Base-by-base conservation (phyloP, 2,888 invertebrate genomes). In the Pseudococcus jackbeardsleyi region DNA sequence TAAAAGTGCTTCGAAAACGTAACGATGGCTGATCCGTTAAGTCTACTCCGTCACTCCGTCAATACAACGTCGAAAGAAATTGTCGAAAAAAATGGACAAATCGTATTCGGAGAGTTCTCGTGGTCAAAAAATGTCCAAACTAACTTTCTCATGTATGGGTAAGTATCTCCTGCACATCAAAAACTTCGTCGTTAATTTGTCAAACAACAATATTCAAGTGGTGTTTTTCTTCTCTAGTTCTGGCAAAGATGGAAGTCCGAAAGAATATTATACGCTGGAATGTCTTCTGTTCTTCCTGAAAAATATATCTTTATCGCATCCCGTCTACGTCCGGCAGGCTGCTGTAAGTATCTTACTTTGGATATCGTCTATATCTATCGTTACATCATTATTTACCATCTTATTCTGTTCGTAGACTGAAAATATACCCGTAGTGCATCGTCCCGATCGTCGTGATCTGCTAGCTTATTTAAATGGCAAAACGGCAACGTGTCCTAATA, bases 91-190 rank as follows among this genome's bases (percentile, higher is more conserved):
- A 98, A 98, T 91, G 95, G 94, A 90, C 97, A 98, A 92, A 98
- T 99, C 90, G 98, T 99, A 91, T 99, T 99, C 92, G 99, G 99
- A 11, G 99, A 99, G 92, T 98, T 99, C 92, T 99, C 99, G 2
- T 99, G 99, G 98, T 98, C 98, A 0, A 99, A 98, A 93, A 97
- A 96, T 94, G 98, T 98, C 7, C 98, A 98, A 92, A 99, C 99
- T 0, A 99, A 99, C 92, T 99, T 98, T 92, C 94, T 98, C 91
- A 96, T 97, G 93, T 99, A 96, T 94, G 98, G 98, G 98, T 99
- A 94, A 95, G 96, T 89, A 89, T 12, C 46, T 15, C 33, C 33
- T 33, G 33, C 11, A 11, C 15, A 72, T 72, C 6, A 1, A 12
- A 15, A 12, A 15, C 68, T 7, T 33, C 7, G 33, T 2, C 17